phyloP scores from a whole-genome alignment of 2,113 vertebrate genomes.

The Barnardius zonarius region DNA sequence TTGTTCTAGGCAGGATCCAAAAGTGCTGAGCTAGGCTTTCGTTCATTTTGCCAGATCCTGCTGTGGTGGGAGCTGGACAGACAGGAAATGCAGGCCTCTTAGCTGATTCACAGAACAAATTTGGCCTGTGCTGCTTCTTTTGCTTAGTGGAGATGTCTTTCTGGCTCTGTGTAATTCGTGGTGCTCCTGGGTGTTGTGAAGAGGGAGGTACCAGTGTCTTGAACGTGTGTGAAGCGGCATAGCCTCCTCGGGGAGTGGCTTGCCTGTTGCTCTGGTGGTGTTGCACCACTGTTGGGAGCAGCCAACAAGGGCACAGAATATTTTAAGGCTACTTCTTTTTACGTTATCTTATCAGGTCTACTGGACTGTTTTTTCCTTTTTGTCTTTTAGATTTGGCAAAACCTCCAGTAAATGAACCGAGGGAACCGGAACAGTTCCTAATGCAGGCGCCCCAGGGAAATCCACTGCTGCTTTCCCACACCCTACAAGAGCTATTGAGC shows the following conservation, averaged over 20 bases:
- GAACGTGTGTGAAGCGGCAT: neutral
- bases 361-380: neutral
- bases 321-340: neutral
- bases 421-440: constrained; percentile 70
- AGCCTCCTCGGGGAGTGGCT: neutral
- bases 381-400: constrained; percentile 78
- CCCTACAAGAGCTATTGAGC: constrained; percentile 83
- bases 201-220: neutral
- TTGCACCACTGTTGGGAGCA: neutral
- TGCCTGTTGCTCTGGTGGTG: neutral
- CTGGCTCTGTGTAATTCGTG: constrained; percentile 10
- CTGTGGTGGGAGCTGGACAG: constrained; percentile 57
- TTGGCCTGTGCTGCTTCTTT: constrained; percentile 24
- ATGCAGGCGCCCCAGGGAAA: constrained; percentile 85
- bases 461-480: constrained; percentile 81
- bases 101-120: neutral
- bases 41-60: constrained; percentile 32
- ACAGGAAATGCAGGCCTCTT: constrained; percentile 44
- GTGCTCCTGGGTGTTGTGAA: constrained; percentile 17
- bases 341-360: neutral
- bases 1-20: constrained; percentile 43
- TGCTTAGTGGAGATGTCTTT: neutral
- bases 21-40: constrained; percentile 28
- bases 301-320: neutral
- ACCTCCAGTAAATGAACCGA: constrained; percentile 75